A percentile compares a stretch with the other conserved stretches of the same genome.
These are phyloP conservation scores for Allygus modestus DNA, from an alignment of 2,888 invertebrate species.

Conservation along the genomic window DNA sequence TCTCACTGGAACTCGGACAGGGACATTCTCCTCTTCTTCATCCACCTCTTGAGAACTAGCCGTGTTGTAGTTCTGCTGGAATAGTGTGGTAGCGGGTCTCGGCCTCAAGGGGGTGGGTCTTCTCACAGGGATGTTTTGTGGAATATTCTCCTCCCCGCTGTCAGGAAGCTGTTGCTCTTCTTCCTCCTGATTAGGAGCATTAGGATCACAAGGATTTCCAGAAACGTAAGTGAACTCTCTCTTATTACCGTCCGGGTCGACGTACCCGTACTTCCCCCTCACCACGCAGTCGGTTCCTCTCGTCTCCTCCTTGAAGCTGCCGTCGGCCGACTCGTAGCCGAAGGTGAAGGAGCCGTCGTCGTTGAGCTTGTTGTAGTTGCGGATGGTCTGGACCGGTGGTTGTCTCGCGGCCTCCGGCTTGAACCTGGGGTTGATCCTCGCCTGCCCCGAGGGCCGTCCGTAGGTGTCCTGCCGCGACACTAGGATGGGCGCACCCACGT, in stretches of 20 bases:
- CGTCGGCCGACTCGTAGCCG: slow-evolving; percentile 91
- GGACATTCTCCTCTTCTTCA: slow-evolving; percentile 73
- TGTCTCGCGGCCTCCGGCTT: slow-evolving; percentile 79
- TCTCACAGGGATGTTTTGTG: slow-evolving; percentile 79
- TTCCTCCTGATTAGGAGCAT: slow-evolving; percentile 84
- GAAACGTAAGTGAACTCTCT: slow-evolving; percentile 92
- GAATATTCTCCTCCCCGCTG: slow-evolving; percentile 78
- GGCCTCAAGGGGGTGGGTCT: slow-evolving; percentile 67
- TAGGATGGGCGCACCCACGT: slow-evolving; percentile 68
- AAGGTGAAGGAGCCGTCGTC: slow-evolving; percentile 92
- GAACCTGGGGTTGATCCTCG: slow-evolving; percentile 73
- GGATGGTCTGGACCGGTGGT: slow-evolving; percentile 88
- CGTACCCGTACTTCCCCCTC: slow-evolving; percentile 91
- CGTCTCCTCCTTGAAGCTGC: slow-evolving; percentile 92
- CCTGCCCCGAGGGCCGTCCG: slow-evolving; percentile 71
- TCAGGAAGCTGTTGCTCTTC: slow-evolving; percentile 78
- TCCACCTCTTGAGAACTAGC: slow-evolving; percentile 74
- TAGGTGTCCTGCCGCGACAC: slow-evolving; percentile 72
- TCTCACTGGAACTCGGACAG: slow-evolving; percentile 72
- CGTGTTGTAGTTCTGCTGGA: slow-evolving; percentile 82
- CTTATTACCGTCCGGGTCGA: slow-evolving; percentile 92
- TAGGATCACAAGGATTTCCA: slow-evolving; percentile 91
- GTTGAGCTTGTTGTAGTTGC: slow-evolving; percentile 90
- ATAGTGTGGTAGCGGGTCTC: slow-evolving; percentile 79
- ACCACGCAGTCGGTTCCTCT: slow-evolving; percentile 92